Base-by-base conservation (phyloP, 2,888 invertebrate genomes). In the Ophioninae sp. region DNA sequence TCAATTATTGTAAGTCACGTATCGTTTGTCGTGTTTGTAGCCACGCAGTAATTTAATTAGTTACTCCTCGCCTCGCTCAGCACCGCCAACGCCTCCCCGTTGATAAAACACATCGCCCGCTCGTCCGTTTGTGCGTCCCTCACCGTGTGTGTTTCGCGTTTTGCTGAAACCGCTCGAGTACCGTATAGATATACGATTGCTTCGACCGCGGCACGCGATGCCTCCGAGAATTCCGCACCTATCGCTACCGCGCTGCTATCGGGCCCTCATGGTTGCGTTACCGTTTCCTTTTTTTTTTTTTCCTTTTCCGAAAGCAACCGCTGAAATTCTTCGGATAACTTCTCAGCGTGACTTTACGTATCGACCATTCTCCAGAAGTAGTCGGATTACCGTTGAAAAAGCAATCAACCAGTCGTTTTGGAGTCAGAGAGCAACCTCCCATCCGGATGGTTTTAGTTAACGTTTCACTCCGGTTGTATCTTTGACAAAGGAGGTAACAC, bases 1-100 rank as follows among this genome's bases (percentile, higher is more conserved):
- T 88, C 89, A 91, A 92, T 92, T 91, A 91, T 89, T 88, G 89
- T 91, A 90, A 91, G 91, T 91, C 91, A 91, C 92, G 92, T 91
- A 90, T 89, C 85, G 87, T 79, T 84, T 82, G 86, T 82, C 86
- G 87, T 85, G 85, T 84, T 86, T 83, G 87, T 65, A 79, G 85
- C 84, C 81, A 83, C 86, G 87, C 85, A 81, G 84, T 89, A 90
- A 90, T 91, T 90, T 87, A 88, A 91, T 91, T 87, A 88, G 85
- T 84, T 86, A 50, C 83, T 80, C 86, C 84, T 79, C 74, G 83
- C 80, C 83, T 87, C 83, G 72, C 69, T 41, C 59, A 13, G 64
- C 20, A 82, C 68, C 80, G 77, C 83, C 81, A 85, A 84, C 86
- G 85, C 85, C 76, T 79, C 75, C 57, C 82, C 74, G 83, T 87